Conservation (phyloP, 2,888 invertebrate genomes). For the Pristionchus exspectatus region DNA sequence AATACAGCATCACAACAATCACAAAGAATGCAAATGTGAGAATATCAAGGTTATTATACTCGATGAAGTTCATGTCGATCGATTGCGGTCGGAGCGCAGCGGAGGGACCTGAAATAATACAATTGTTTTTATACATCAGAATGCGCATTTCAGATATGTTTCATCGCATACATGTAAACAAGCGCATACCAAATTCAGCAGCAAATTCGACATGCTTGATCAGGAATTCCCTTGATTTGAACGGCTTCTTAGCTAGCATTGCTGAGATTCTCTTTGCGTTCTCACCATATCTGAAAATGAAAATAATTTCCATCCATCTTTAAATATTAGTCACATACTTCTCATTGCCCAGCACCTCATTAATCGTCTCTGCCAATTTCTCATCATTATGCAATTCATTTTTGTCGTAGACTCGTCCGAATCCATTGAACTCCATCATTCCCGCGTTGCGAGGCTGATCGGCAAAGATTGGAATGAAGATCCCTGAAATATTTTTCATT, state of each 20-base stretch:
- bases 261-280: constrained; percentile 12
- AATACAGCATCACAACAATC: background rate
- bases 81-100: background rate
- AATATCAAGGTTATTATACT: constrained; percentile 3
- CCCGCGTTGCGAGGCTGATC: constrained; percentile 44
- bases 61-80: constrained; percentile 33
- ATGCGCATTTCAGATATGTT: background rate
- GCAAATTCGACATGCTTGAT: constrained; percentile 46
- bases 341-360: background rate
- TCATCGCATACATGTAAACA: background rate
- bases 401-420: background rate
- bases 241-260: constrained; percentile 32
- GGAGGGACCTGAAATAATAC: background rate
- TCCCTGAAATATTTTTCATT: background rate
- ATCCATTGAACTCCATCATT: constrained; percentile 47
- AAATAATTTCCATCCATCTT: no score
- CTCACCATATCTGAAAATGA: background rate
- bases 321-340: background rate
- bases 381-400: background rate
- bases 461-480: constrained; percentile 45
- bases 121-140: background rate
- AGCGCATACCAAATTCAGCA: background rate
- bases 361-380: constrained; percentile 16
- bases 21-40: background rate
- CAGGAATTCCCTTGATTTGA: constrained; percentile 3